Conservation (phyloP, 2,888 invertebrate species). For the Tenthredo notha region DNA sequence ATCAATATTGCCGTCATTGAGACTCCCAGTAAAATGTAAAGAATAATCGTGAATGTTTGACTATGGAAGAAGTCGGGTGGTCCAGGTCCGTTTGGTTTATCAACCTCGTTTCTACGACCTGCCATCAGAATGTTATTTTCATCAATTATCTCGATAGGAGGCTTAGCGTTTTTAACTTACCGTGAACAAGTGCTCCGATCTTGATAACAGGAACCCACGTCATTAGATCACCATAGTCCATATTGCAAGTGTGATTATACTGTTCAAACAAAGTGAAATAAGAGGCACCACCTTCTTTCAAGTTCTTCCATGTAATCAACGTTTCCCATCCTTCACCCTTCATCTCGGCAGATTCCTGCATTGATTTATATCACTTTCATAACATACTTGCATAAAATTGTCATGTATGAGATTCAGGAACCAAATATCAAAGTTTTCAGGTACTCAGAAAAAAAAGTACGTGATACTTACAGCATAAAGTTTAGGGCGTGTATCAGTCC, state of each 20-base stretch:
- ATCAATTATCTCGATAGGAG: background rate
- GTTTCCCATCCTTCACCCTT: constrained; percentile 2
- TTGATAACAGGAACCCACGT: background rate
- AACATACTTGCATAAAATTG: background rate
- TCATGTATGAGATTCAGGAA: background rate
- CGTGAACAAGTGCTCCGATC: background rate
- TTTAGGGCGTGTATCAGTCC: background rate
- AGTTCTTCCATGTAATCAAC: background rate
- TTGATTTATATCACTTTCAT: background rate
- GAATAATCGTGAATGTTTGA: background rate
- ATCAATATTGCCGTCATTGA: background rate
- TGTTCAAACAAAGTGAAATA: background rate
- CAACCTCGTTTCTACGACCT: background rate
- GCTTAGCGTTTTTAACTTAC: background rate
- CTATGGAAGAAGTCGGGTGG: background rate
- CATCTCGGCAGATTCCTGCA: background rate
- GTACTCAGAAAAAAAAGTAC: background rate
- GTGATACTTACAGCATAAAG: background rate
- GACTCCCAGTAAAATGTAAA: background rate
- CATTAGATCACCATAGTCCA: background rate
- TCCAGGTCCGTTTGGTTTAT: too few relatives aligned
- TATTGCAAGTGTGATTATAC: background rate
- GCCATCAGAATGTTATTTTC: background rate
- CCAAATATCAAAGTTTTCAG: background rate
- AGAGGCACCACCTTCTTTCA: constrained; percentile 10